phyloP scores from a whole-genome alignment of 2,797 vertebrate genomes.

The Enteromius paludinosus region DNA sequence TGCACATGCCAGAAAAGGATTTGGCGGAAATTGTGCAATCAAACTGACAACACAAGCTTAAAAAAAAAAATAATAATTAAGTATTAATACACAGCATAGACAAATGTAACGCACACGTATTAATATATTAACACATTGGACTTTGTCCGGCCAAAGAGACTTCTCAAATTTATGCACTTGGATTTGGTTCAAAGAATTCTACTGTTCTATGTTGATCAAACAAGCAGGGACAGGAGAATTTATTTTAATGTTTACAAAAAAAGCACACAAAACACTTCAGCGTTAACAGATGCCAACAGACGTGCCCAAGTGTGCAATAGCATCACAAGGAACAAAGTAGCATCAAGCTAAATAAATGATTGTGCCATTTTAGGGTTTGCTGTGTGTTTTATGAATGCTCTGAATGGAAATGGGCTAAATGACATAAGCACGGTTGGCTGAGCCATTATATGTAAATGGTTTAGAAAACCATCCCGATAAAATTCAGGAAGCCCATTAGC shows the following conservation, averaged over 20 bases:
- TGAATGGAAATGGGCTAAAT: constrained; percentile 28
- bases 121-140: neutral
- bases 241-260: neutral
- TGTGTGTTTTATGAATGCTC: neutral
- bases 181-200: neutral
- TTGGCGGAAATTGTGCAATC: neutral
- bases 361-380: constrained; percentile 6
- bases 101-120: neutral
- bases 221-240: neutral
- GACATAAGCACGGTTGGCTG: neutral
- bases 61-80: neutral
- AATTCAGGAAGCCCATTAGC: constrained; percentile 25
- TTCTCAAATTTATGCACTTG: neutral
- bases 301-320: neutral
- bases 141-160: neutral
- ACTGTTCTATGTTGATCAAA: neutral
- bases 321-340: constrained; percentile 1
- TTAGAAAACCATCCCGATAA: constrained; percentile 11
- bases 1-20: neutral
- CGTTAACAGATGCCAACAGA: neutral
- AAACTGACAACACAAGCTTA: neutral
- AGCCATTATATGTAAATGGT: constrained; percentile 17
- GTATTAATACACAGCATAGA: neutral
- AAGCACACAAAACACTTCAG: no score
- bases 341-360: constrained; percentile 4